Conservation (phyloP, 2,888 invertebrate genomes). For the Helleia helle region DNA sequence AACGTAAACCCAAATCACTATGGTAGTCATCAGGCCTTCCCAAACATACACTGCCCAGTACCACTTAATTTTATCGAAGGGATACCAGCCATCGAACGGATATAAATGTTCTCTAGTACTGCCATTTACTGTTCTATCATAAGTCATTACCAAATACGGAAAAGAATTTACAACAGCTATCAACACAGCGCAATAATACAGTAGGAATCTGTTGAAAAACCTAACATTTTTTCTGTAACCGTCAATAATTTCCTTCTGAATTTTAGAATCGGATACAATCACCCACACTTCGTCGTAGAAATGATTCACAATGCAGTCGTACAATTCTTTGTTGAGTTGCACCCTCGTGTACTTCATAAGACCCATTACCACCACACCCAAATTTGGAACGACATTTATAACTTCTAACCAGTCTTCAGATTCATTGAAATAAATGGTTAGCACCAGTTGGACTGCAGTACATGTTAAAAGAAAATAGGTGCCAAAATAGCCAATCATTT, state of each 20-base stretch:
- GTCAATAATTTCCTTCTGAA: slow-evolving; percentile 31
- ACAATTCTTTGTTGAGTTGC: slow-evolving; percentile 32
- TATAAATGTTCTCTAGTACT: slow-evolving; percentile 33
- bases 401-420: slow-evolving; percentile 42
- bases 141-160: slow-evolving; percentile 48
- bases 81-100: slow-evolving; percentile 59
- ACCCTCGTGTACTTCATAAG: slow-evolving; percentile 41
- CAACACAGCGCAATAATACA: slow-evolving; percentile 36
- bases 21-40: slow-evolving; percentile 48
- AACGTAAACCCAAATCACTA: slow-evolving; percentile 39
- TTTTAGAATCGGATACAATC: slow-evolving; percentile 26
- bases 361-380: slow-evolving; percentile 46
- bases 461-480: slow-evolving; percentile 29
- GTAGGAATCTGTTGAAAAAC: slow-evolving; percentile 34
- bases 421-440: slow-evolving; percentile 34
- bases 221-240: slow-evolving; percentile 31
- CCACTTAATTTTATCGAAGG: slow-evolving; percentile 51
- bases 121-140: slow-evolving; percentile 31
- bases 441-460: slow-evolving; percentile 36
- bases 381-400: slow-evolving; percentile 48
- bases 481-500: slow-evolving; percentile 28
- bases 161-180: slow-evolving; percentile 37
- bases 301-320: slow-evolving; percentile 37
- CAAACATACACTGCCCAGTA: slow-evolving; percentile 45
- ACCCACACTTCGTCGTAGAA: slow-evolving; percentile 40